Conservation (phyloP, 2,113 vertebrate genomes). For the Acanthochromis polyacanthus region DNA sequence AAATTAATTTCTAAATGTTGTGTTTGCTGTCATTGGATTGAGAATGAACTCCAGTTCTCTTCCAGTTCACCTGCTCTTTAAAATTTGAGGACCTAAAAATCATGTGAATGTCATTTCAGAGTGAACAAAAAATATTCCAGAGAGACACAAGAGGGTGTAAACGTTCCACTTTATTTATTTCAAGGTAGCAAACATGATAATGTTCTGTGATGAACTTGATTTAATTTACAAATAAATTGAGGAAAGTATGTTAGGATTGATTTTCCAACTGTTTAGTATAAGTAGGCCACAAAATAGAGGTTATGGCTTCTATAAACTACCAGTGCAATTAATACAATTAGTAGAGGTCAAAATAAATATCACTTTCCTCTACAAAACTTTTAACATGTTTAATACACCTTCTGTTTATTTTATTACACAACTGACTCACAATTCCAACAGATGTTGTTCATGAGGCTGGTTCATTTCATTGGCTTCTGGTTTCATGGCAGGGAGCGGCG, state of each 20-base stretch:
- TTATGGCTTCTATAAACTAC: slow-evolving; percentile 29
- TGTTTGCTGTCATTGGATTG: neutral
- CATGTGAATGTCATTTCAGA: neutral
- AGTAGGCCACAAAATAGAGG: slow-evolving; percentile 27
- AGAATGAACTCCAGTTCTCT: too few relatives aligned
- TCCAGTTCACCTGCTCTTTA: too few relatives aligned
- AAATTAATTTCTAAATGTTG: neutral
- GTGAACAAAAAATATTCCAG: slow-evolving; percentile 9
- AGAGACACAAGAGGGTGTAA: slow-evolving; percentile 16
- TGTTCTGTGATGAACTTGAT: slow-evolving; percentile 29
- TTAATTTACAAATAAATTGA: slow-evolving; percentile 44
- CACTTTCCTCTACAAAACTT: slow-evolving; percentile 39
- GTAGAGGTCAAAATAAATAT: slow-evolving; percentile 72
- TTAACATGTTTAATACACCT: slow-evolving; percentile 31
- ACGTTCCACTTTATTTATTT: slow-evolving; percentile 62
- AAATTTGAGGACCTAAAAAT: too few relatives aligned
- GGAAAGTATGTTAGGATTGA: slow-evolving; percentile 25
- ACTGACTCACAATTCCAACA: slow-evolving; percentile 1
- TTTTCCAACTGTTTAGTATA: slow-evolving; percentile 51
- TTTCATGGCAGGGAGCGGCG: slow-evolving; percentile 21
- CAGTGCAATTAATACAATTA: slow-evolving; percentile 51
- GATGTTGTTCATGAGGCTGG: neutral
- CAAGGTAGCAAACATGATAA: slow-evolving; percentile 49
- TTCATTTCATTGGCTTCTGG: slow-evolving; percentile 23
- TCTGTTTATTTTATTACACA: slow-evolving; percentile 2